Conservation (phyloP, 2,113 vertebrate species). For the Ceratotherium simum region DNA sequence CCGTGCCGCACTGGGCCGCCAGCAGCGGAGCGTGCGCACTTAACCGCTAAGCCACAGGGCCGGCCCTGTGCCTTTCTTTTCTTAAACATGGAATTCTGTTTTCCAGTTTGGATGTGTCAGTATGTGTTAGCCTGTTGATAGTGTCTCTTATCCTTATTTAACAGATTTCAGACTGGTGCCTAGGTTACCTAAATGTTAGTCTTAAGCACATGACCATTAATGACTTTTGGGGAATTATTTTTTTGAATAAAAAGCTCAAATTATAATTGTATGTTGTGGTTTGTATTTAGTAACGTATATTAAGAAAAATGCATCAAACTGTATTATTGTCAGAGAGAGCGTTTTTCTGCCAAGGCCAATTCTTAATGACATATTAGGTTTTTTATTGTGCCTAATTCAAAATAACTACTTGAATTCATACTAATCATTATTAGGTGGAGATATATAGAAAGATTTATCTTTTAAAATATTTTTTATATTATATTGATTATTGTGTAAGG, state of each 20-base stretch:
- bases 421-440: not conserved
- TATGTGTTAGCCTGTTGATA: not conserved
- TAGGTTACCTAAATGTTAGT: not conserved
- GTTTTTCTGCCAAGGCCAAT: constrained; percentile 39
- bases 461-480: not conserved
- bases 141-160: not conserved
- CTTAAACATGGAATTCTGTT: not conserved
- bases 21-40: too few relatives aligned
- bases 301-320: constrained; percentile 27
- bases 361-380: not conserved
- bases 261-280: not conserved
- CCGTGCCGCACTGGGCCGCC: too few relatives aligned
- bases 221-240: not conserved
- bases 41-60: too few relatives aligned
- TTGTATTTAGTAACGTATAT: not conserved
- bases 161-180: not conserved
- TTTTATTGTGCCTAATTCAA: not conserved
- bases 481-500: not conserved
- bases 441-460: not conserved
- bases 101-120: not conserved
- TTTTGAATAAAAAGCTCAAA: not conserved
- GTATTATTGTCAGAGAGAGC: not conserved
- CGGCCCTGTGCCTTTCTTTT: not conserved
- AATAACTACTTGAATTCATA: constrained; percentile 37
- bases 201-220: not conserved